A percentile compares a stretch with the other conserved stretches of the same genome.
Conservation (phyloP, 2,797 vertebrate genomes). For the Pseudochirops cupreus region DNA sequence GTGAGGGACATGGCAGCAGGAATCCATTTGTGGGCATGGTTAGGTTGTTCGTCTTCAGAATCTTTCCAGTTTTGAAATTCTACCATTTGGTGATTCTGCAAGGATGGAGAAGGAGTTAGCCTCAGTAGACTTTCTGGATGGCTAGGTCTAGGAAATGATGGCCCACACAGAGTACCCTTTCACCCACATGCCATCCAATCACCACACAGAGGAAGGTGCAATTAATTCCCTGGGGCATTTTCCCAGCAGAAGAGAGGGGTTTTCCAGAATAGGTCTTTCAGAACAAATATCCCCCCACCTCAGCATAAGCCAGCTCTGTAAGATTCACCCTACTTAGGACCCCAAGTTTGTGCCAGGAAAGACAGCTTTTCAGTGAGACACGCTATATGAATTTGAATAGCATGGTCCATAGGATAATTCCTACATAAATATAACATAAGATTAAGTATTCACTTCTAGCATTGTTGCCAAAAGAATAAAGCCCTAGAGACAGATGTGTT, state of each 20-base stretch:
- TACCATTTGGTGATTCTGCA: background rate
- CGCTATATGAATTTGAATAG: background rate
- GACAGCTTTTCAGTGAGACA: background rate
- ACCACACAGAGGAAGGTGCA: background rate
- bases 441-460: conserved; percentile 46
- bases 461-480: conserved; percentile 4
- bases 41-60: background rate
- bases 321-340: background rate
- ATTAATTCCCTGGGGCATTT: background rate
- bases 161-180: background rate
- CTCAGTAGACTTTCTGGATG: background rate
- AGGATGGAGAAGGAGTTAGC: background rate
- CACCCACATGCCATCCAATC: background rate
- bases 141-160: background rate
- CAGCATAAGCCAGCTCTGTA: background rate
- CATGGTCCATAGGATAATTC: background rate
- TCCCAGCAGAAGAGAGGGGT: background rate
- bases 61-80: background rate
- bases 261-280: conserved; percentile 23
- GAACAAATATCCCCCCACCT: conserved; percentile 33
- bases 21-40: background rate
- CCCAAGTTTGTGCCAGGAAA: background rate
- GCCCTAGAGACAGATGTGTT: background rate
- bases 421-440: conserved; percentile 29
- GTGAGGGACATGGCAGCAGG: background rate